A percentile compares a stretch with the other conserved stretches of the same genome.
Evolutionary conservation across 2,888 invertebrate species (phyloP).

Genomic region (Agriopis aurantiaria): DNA sequence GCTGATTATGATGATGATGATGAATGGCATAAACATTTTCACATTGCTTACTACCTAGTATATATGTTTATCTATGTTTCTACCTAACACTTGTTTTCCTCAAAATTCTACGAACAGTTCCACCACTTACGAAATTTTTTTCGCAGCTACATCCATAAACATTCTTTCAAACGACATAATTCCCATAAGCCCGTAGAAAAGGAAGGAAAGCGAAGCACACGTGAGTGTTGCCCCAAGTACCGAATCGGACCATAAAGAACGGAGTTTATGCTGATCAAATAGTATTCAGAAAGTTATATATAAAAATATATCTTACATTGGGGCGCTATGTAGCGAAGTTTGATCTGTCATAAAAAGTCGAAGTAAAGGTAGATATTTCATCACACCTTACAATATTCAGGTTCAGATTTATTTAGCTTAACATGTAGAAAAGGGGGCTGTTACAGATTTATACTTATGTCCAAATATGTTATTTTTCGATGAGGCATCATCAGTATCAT

Average conservation of each 20-base stretch:
- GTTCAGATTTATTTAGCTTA: no score
- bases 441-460: no score
- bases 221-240: constrained; percentile 12
- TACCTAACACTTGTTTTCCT: neutral
- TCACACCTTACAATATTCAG: no score
- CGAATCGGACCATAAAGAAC: constrained; percentile 14
- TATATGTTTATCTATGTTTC: no score
- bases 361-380: neutral
- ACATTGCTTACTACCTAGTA: no score
- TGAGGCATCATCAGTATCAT: no score
- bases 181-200: constrained; percentile 11
- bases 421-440: no score
- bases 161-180: constrained; percentile 2
- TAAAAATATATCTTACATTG: constrained; percentile 3
- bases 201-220: constrained; percentile 6
- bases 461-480: no score
- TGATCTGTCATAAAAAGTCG: neutral
- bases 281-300: constrained; percentile 2
- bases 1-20: no score
- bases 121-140: neutral
- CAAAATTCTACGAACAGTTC: neutral
- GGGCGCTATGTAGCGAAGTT: neutral
- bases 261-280: constrained; percentile 25
- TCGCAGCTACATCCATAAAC: neutral
- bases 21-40: no score